These are phyloP conservation scores for Ctenochaetus hawaiiensis DNA, from an alignment of 2,797 vertebrate species.

Conservation along the genomic window DNA sequence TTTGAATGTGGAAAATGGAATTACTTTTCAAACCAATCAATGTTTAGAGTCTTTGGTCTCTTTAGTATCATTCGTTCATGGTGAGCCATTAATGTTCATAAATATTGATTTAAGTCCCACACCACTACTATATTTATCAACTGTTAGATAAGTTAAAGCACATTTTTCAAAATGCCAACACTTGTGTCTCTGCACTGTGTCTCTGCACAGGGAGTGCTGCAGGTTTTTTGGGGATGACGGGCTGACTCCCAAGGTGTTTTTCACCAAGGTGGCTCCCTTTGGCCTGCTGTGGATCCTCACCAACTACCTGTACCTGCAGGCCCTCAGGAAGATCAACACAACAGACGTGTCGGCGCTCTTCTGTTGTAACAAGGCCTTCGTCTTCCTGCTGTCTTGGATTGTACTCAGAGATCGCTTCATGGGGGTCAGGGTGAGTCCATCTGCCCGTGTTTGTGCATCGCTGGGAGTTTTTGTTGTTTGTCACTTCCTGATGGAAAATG, in stretches of 20 bases:
- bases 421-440: slow-evolving; percentile 95
- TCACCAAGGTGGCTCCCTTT: slow-evolving; percentile 95
- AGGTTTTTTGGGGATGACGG: slow-evolving; percentile 96
- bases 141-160: not conserved
- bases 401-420: slow-evolving; percentile 98
- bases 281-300: slow-evolving; percentile 98
- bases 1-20: slow-evolving; percentile 27
- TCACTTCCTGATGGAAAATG: no score
- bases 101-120: slow-evolving; percentile 39
- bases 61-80: slow-evolving; percentile 14
- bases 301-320: slow-evolving; percentile 99
- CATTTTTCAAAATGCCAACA: slow-evolving; percentile 6
- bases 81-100: slow-evolving; percentile 21
- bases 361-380: slow-evolving; percentile 99
- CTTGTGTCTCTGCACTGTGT: slow-evolving; percentile 25
- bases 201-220: slow-evolving; percentile 91
- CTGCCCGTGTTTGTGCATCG: slow-evolving; percentile 1
- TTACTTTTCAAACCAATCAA: slow-evolving; percentile 14
- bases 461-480: no score
- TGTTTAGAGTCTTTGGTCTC: slow-evolving; percentile 1
- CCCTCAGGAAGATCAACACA: slow-evolving; percentile 97
- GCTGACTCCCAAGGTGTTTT: slow-evolving; percentile 94
- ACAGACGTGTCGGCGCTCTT: slow-evolving; percentile 97
- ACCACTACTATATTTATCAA: not conserved
- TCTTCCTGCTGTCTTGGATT: slow-evolving; percentile 99